Evolutionary conservation across 2,888 invertebrate species (phyloP).

Genomic region (Phasia obesa): DNA sequence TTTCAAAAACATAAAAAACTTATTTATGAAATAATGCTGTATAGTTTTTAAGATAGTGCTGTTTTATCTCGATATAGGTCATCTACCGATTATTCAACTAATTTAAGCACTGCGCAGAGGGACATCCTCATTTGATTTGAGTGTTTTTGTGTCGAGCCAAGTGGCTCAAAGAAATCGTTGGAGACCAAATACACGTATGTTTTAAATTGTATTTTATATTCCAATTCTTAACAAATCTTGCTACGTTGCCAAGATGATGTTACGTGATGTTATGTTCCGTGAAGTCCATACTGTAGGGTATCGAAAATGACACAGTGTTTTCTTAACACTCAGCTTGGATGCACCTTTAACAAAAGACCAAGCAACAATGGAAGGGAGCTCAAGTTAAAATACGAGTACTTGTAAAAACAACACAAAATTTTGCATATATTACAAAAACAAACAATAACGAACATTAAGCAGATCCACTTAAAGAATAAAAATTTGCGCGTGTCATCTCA

Average conservation of each 20-base stretch:
- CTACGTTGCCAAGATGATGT: not conserved
- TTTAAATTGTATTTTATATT: not conserved
- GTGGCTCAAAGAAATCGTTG: too few relatives aligned
- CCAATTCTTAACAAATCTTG: not conserved
- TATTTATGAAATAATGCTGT: too few relatives aligned
- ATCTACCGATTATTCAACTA: too few relatives aligned
- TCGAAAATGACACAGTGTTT: slow-evolving; percentile 22
- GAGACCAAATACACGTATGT: too few relatives aligned
- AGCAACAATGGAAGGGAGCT: slow-evolving; percentile 41
- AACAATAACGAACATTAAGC: slow-evolving; percentile 39
- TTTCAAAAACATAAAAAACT: too few relatives aligned
- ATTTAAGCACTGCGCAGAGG: too few relatives aligned
- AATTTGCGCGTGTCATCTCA: slow-evolving; percentile 68
- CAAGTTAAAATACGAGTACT: slow-evolving; percentile 55
- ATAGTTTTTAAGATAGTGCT: too few relatives aligned
- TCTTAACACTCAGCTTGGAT: slow-evolving; percentile 56
- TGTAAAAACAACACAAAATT: slow-evolving; percentile 58
- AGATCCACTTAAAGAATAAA: slow-evolving; percentile 19
- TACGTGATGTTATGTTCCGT: not conserved
- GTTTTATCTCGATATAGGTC: too few relatives aligned
- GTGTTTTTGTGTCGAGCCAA: too few relatives aligned
- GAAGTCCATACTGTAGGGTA: slow-evolving; percentile 2
- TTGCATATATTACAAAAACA: slow-evolving; percentile 52
- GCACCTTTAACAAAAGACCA: slow-evolving; percentile 53
- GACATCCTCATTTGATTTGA: too few relatives aligned